Base-by-base conservation (phyloP, 2,888 invertebrate species). In the Zhengitettix transpicula region DNA sequence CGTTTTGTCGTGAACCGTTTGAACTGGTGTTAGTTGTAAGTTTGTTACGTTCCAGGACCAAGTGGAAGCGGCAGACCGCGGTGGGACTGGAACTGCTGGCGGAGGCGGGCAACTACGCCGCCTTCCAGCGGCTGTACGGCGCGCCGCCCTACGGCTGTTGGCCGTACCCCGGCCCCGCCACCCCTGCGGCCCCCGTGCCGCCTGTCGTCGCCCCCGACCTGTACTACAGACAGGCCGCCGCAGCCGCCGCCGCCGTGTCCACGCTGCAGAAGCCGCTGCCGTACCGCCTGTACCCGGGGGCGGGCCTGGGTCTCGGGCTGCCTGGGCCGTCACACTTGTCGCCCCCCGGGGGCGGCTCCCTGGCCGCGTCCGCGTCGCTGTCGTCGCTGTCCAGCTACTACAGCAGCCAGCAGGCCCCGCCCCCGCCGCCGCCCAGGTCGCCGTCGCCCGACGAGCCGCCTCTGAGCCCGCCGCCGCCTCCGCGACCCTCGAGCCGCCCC, bases 61-160 rank as follows among this genome's bases (percentile, higher is more conserved):
- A 98, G 79, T 99, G 98, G 98, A 98, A 98, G 75, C 84, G 98
- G 1, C 98, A 98, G 74, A 96, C 98, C 15, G 95, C 98, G 0
- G 98, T 98, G 3, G 97, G 98, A 0, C 75, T 97, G 67, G 99
- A 99, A 73, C 82, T 99, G 52, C 77, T 99, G 60, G 94, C 96
- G 2, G 99, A 99, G 73, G 95, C 97, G 0, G 95, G 95, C 10
- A 98, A 97, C 77, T 94, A 93, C 75, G 96, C 96, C 1, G 98
- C 98, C n/a, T 92, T 99, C 70, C 97, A 97, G 76, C 82, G 97
- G 64, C 79, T 98, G 64, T 93, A 92, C 75, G 89, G 89, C 11
- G 82, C 82, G 0, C 81, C 82, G 12, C 84, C 86, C 0, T 88
- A 88, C 72, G 80, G 81, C 53, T 81, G 80, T 61, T 82, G 81